Percentiles rank a stretch among this genome's conserved stretches.
Evolutionary conservation across 1,140 invertebrate species (phyloP).

Genomic region (Drosophila nasuta): DNA sequence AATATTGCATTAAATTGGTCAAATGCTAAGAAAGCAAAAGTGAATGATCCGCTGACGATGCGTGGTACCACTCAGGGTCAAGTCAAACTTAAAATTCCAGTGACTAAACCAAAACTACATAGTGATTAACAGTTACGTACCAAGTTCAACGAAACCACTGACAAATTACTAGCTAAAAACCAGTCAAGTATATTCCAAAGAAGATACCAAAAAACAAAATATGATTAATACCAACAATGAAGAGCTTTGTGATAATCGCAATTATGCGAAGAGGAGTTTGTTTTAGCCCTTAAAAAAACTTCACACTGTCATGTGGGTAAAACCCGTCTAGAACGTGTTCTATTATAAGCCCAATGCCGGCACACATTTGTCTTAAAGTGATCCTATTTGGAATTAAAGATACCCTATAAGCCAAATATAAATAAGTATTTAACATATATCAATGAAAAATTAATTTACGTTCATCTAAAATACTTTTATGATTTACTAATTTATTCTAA

Average conservation of each 20-base stretch:
- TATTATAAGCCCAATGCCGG: slow-evolving; percentile 25
- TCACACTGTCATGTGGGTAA: slow-evolving; percentile 1
- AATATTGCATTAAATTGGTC: slow-evolving; percentile 31
- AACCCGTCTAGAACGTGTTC: slow-evolving; percentile 29
- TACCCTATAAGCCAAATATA: slow-evolving; percentile 9
- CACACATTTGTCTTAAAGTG: background rate
- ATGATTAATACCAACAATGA: slow-evolving; percentile 25
- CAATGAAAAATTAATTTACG: too few relatives aligned
- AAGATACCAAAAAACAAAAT: background rate
- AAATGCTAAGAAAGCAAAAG: slow-evolving; percentile 50
- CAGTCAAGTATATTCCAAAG: background rate
- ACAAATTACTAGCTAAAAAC: slow-evolving; percentile 26
- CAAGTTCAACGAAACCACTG: slow-evolving; percentile 16
- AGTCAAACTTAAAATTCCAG: slow-evolving; percentile 44
- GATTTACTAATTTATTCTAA: background rate
- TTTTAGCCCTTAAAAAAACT: slow-evolving; percentile 8
- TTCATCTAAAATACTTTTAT: too few relatives aligned
- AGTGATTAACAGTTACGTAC: slow-evolving; percentile 47
- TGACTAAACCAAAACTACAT: slow-evolving; percentile 44
- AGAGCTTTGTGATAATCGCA: slow-evolving; percentile 2
- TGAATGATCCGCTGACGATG: slow-evolving; percentile 46
- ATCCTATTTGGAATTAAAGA: background rate
- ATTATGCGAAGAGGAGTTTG: slow-evolving; percentile 9
- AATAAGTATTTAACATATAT: background rate
- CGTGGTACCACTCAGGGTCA: slow-evolving; percentile 43